Base-by-base conservation (phyloP, 2,888 invertebrate species). In the Heliconius erato region DNA sequence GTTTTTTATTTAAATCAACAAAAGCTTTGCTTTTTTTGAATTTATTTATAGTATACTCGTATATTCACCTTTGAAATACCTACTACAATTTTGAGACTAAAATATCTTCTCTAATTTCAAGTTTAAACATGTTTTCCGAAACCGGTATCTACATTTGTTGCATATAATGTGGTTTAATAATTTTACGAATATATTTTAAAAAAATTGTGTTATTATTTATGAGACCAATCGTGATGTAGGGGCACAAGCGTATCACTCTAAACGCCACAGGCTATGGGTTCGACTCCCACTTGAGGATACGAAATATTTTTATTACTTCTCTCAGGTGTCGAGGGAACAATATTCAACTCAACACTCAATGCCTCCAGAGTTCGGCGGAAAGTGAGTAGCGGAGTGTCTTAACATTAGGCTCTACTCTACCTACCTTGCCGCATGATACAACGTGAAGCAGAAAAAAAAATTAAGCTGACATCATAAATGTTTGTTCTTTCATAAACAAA, bases 1-100 rank as follows among this genome's bases (percentile, higher is more conserved):
- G 86, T 59, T 81, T 84, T 86, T 86, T 84, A 71, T 79, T 59
- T n/a, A n/a, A n/a, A 19, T 44, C n/a, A 26, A 71, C n/a, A 54
- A 28, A 69, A 69, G 32, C 14, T 32, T 12, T 16, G 6, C 35
- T 28, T 74, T n/a, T n/a, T 35, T 23, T 74, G 14, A 59, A 74
- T 63, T 28, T 76, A 76, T 40, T 59, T 76, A 40, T 63, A 76
- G 35, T 63, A 40, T 1, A 9, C 32, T 32, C 9, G n/a, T 76
- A 26, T 3, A 63, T 6, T 40, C 40, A 76, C 59, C n/a, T 16
- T 59, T 76, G 14, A 59, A 1, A 9, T n/a, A 74, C 32, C 23
- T n/a, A 63, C n/a, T 32, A 35, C 23, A 59, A 74, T 23, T 74
- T 54, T 59, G 35, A 16, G 7, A 14, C 40, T 26, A 63, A 32